A percentile compares a stretch with the other conserved stretches of the same genome.
Evolutionary conservation across 2,113 vertebrate genomes (phyloP).

Genomic region (Ardeotis arabs): DNA sequence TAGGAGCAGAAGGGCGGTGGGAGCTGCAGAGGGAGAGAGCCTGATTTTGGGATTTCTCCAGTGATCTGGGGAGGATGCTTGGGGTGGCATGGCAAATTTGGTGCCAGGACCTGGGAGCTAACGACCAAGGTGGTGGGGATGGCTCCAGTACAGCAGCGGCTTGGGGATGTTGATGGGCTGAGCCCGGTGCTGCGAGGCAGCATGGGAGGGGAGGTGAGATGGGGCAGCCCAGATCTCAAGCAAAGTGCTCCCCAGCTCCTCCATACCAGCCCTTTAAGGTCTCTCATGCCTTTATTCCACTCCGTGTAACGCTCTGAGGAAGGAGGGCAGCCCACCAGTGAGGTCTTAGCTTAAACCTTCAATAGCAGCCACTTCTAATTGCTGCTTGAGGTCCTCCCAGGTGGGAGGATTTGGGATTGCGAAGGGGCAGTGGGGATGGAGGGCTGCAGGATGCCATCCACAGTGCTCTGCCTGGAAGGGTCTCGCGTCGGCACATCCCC

Average conservation of each 20-base stretch:
- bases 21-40: neutral
- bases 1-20: neutral
- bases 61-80: neutral
- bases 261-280: neutral
- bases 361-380: neutral
- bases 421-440: neutral
- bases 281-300: neutral
- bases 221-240: neutral
- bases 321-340: neutral
- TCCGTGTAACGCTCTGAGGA: rapidly evolving
- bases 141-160: rapidly evolving
- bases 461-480: neutral
- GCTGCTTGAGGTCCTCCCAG: neutral
- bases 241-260: rapidly evolving
- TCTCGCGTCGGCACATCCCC: rapidly evolving
- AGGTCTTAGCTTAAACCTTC: neutral
- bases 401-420: neutral
- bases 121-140: neutral
- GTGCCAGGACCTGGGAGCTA: neutral
- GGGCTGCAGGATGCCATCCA: neutral
- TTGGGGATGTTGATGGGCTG: neutral
- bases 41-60: neutral
- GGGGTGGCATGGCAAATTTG: neutral
- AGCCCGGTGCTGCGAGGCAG: neutral
- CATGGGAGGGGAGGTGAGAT: neutral